Base-by-base conservation (phyloP, 2,113 vertebrate species). In the Rhinoderma darwinii region DNA sequence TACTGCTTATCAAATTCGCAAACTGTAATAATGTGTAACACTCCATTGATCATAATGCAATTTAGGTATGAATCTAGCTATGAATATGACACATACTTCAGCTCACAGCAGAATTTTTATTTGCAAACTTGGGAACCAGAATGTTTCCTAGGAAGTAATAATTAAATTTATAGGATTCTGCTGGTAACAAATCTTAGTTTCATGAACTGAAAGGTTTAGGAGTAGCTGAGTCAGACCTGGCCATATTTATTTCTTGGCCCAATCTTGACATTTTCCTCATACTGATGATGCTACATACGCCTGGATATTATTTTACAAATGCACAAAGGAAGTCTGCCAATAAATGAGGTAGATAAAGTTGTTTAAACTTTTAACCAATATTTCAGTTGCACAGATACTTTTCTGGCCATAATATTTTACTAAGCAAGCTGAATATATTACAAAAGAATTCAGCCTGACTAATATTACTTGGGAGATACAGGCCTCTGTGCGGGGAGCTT, bases 191-290 rank as follows among this genome's bases (percentile, higher is more conserved):
- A 84, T 84, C 83, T 59, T 84, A 44, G 54, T 27, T 63, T 76
- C 51, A 56, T 84, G 83, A 76, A 84, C n/a, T 59, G 72, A 84
- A 84, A 84, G 39, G 83, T 54, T 84, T 73, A 75, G 37, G 51
- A 84, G 72, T 44, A 61, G 83, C 83, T 76, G 83, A 84, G 70
- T 84, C 83, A 84, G 83, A 76, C 83, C 35, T 84, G 83, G 51
- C 72, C n/a, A 27, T 85, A 77, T 76, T 75, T 85, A 61, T 43
- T 75, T 81, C 76, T 78, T 85, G 75, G 41, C 63, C 37, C 44
- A 41, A 18, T 37, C 35, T 18, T 22, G 56, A 66, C 66, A 81
- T 73, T 72, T 61, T 86, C 17, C 15, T 86, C 85, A 81, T 80
- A 43, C 77, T 81, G 51, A 72, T 81, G 77, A 86, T 81, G 76